These are phyloP conservation scores for Plagodis pulveraria DNA, from an alignment of 2,888 invertebrate genomes.

Conservation along the genomic window DNA sequence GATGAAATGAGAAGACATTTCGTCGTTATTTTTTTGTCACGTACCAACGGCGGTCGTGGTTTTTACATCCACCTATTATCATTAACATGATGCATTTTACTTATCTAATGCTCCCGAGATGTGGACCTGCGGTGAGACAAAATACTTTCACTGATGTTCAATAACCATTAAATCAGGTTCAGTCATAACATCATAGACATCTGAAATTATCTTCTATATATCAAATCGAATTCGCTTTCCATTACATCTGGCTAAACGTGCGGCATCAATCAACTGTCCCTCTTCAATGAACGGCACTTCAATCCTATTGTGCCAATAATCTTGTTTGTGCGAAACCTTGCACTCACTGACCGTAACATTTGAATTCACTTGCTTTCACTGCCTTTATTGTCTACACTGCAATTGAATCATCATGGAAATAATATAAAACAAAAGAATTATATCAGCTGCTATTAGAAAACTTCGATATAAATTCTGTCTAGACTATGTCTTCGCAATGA, in stretches of 20 bases:
- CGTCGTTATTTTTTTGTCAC: conserved; percentile 29
- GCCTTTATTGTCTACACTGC: conserved; percentile 19
- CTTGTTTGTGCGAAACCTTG: conserved; percentile 21
- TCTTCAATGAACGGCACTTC: conserved; percentile 32
- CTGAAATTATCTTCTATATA: conserved; percentile 44
- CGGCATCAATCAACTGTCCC: conserved; percentile 35
- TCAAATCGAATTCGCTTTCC: conserved; percentile 32
- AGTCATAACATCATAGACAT: conserved; percentile 42
- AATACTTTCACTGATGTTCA: conserved; percentile 68
- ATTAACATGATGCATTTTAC: conserved; percentile 40
- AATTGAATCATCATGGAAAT: conserved; percentile 26
- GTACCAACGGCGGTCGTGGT: conserved; percentile 41
- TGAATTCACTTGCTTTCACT: conserved; percentile 18
- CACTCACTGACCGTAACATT: conserved; percentile 16
- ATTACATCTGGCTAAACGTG: conserved; percentile 24
- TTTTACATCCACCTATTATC: conserved; percentile 45
- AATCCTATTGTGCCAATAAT: conserved; percentile 36
- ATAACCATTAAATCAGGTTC: conserved; percentile 46
- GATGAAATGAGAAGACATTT: conserved; percentile 22
- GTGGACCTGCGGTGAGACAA: conserved; percentile 56
- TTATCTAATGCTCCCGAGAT: conserved; percentile 55
- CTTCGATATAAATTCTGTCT: conserved; percentile 36
- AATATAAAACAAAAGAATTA: conserved; percentile 21
- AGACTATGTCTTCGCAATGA: conserved; percentile 39
- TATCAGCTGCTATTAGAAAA: conserved; percentile 12